A percentile compares a stretch with the other conserved stretches of the same genome.
Conservation (phyloP, 1,140 invertebrate species). For the Procambarus virginalis region DNA sequence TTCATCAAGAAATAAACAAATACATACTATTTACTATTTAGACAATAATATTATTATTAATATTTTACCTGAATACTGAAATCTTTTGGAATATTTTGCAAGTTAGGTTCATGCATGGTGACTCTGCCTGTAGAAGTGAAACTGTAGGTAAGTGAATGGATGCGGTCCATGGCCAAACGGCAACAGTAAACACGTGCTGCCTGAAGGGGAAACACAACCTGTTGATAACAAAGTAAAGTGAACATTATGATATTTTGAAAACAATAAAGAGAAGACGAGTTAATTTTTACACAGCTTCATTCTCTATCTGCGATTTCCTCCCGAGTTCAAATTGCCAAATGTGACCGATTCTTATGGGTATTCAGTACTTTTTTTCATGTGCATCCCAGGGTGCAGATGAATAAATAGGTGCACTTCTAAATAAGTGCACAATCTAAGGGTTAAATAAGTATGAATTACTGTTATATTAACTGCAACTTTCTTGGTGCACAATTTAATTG, state of each 20-base stretch:
- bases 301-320: too few relatives aligned
- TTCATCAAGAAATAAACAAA: not conserved
- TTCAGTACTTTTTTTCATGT: too few relatives aligned
- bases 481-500: too few relatives aligned
- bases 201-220: slow-evolving; percentile 79
- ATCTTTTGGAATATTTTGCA: slow-evolving; percentile 93
- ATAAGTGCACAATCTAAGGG: too few relatives aligned
- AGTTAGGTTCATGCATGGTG: slow-evolving; percentile 92
- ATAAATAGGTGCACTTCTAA: too few relatives aligned
- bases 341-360: too few relatives aligned
- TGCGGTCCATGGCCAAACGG: slow-evolving; percentile 77
- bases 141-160: slow-evolving; percentile 85
- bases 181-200: slow-evolving; percentile 71
- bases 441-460: too few relatives aligned
- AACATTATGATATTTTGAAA: not conserved
- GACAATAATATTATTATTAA: not conserved
- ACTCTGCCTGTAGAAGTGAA: slow-evolving; percentile 92
- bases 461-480: too few relatives aligned
- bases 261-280: not conserved
- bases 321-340: too few relatives aligned
- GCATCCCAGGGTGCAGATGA: too few relatives aligned
- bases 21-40: not conserved
- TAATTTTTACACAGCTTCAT: too few relatives aligned
- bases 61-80: slow-evolving; percentile 78
- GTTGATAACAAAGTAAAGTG: slow-evolving; percentile 58